Base-by-base conservation (phyloP, 2,888 invertebrate genomes). In the Ormyrus labotus region DNA sequence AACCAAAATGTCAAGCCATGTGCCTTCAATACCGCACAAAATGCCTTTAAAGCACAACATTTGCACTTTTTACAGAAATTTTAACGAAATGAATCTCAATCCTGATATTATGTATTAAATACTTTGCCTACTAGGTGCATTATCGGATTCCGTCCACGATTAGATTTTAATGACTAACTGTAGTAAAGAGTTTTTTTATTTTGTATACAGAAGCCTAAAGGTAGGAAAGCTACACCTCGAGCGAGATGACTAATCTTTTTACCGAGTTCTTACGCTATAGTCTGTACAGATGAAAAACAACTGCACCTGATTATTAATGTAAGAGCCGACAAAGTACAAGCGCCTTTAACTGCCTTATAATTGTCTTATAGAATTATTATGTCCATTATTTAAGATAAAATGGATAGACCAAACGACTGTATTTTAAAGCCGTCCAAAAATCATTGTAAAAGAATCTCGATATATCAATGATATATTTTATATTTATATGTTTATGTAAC, bases 71-170 rank as follows among this genome's bases (percentile, higher is more conserved):
- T 51, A n/a, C 8, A 70, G 2, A 48, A 51, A 55, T 71, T 61
- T 50, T 58, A 74, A 60, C 8, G n/a, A 60, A 60, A 13, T 45
- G 47, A 74, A 64, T 74, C 48, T 47, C 50, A 65, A 78, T 80
- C 69, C 78, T 64, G 45, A 63, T 63, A 78, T 45, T 50, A 34
- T 11, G 53, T 55, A 71, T 19, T 63, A 45, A 67, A 78, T 78
- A 82, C 78, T 68, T 78, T 70, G 3, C 34, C 34, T 34, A 47
- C 82, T 76, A 82, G 58, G 55, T 68, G 53, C 75, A 63, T 69
- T 81, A 80, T 81, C 11, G 64, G 4, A 83, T 77, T 86, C 84
- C 84, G 85, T 86, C 84, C 84, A 85, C 72, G 68, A 74, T 58
- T 82, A 82, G 73, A 78, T 74, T 70, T 51, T 82, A 77, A 77